Base-by-base conservation (phyloP, 2,888 invertebrate species). In the Cheilosia vernalis region DNA sequence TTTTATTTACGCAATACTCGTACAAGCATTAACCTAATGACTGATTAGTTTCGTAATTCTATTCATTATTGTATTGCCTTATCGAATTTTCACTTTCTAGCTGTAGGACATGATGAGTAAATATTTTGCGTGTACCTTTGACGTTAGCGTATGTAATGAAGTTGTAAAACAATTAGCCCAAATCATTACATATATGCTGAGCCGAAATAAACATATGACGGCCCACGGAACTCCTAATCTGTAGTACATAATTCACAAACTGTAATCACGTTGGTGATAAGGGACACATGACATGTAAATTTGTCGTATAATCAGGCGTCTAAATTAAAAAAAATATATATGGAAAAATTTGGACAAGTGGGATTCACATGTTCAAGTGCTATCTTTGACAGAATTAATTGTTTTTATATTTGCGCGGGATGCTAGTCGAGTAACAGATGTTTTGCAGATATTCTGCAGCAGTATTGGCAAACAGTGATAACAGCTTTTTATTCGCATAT, bases 61-160 rank as follows among this genome's bases (percentile, higher is more conserved):
- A 64, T 72, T 72, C 51, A 79, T 72, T 58, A 58, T 24, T 56
- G 44, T 72, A 47, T 72, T 72, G 72, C 66, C 72, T 79, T 72
- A 64, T 72, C 79, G 37, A 72, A 33, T 66, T 72, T 78, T 76
- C 76, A 66, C 76, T 76, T 76, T 76, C 76, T 58, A 51, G 49
- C 49, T 76, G 66, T 66, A 66, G 42, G 58, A 24, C 30, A 64
- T 21, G 37, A 24, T 4, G 21, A 49, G 49, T 9, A 64, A 63
- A 64, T 37, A 37, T 47, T 9, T 64, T 24, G 17, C 27, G 44
- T 74, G 9, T 56, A n/a, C 27, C 24, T 56, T 24, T 51, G 21
- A 49, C 33, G 24, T 64, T 56, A 40, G 42, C 33, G 24, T 27
- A n/a, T 53, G 30, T n/a, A 42, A 61, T 61, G 21, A 73, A 30